phyloP scores from a whole-genome alignment of 2,797 vertebrate genomes.

The Clarias platycephalus region DNA sequence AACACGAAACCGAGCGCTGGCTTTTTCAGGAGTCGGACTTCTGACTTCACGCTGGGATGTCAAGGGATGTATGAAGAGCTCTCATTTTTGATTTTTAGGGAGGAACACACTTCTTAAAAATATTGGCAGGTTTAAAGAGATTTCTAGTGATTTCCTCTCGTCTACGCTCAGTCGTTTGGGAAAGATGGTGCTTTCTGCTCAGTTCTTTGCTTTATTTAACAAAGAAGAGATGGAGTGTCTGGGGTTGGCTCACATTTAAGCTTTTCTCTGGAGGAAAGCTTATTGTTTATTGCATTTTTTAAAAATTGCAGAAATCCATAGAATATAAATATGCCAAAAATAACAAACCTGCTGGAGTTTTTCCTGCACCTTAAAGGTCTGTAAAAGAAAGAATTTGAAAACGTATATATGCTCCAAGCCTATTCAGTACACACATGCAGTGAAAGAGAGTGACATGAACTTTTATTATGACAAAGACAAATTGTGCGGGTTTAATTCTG shows the following conservation, averaged over 20 bases:
- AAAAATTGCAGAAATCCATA: not conserved
- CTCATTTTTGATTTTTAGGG: slow-evolving; percentile 8
- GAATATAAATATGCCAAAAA: slow-evolving; percentile 20
- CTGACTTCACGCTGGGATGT: slow-evolving; percentile 13
- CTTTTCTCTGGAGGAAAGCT: slow-evolving; percentile 34
- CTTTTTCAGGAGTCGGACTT: slow-evolving; percentile 24
- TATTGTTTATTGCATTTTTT: slow-evolving; percentile 35
- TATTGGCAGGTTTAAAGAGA: slow-evolving; percentile 16
- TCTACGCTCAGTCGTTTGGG: slow-evolving; percentile 10
- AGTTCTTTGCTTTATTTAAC: slow-evolving; percentile 24
- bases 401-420: not conserved
- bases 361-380: not conserved
- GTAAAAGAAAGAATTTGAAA: not conserved
- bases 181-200: slow-evolving; percentile 27
- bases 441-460: not conserved
- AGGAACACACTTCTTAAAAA: not conserved
- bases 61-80: not conserved
- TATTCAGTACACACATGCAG: not conserved
- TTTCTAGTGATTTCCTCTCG: slow-evolving; percentile 19
- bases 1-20: not conserved
- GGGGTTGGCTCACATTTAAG: slow-evolving; percentile 27
- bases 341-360: slow-evolving; percentile 1
- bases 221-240: slow-evolving; percentile 25
- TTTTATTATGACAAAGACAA: slow-evolving; percentile 2
- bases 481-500: slow-evolving; percentile 4